These are phyloP conservation scores for Tragelaphus strepsiceros DNA, from an alignment of 2,113 vertebrate genomes.

Conservation along the genomic window DNA sequence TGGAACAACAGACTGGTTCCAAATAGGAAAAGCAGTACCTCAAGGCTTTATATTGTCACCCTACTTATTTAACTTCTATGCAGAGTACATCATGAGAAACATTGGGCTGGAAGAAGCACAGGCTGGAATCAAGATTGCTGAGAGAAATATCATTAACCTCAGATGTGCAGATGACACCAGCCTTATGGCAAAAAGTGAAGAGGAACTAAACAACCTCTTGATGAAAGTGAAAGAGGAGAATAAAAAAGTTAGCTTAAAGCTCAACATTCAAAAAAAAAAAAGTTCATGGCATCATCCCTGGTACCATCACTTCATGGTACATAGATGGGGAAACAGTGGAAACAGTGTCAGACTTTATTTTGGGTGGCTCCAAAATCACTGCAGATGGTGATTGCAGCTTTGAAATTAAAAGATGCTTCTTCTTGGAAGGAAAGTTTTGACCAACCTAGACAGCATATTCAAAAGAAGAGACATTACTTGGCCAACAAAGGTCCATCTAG, in stretches of 20 bases:
- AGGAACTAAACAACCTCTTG: background rate
- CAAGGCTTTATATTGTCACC: background rate
- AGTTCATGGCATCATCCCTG: rapidly evolving
- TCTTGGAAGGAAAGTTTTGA: background rate
- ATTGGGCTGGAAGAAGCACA: rapidly evolving
- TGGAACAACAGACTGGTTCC: background rate
- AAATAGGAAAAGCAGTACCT: rapidly evolving
- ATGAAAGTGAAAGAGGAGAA: background rate
- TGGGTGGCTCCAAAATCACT: rapidly evolving
- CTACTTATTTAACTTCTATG: background rate
- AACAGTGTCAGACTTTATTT: background rate
- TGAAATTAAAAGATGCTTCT: background rate
- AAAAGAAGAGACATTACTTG: background rate
- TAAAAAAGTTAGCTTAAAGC: background rate
- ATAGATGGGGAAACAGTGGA: background rate
- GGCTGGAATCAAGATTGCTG: background rate
- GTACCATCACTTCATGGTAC: background rate
- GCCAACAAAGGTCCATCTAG: background rate
- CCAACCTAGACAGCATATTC: background rate
- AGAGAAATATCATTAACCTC: background rate
- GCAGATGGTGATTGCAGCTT: background rate
- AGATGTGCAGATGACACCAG: background rate
- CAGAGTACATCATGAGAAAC: background rate
- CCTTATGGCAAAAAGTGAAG: background rate
- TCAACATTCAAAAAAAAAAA: background rate